Evolutionary conservation across 2,888 invertebrate genomes (phyloP), one percentile per base, ranked within the genome.

Genomic region (Dolichomitus sp.): DNA sequence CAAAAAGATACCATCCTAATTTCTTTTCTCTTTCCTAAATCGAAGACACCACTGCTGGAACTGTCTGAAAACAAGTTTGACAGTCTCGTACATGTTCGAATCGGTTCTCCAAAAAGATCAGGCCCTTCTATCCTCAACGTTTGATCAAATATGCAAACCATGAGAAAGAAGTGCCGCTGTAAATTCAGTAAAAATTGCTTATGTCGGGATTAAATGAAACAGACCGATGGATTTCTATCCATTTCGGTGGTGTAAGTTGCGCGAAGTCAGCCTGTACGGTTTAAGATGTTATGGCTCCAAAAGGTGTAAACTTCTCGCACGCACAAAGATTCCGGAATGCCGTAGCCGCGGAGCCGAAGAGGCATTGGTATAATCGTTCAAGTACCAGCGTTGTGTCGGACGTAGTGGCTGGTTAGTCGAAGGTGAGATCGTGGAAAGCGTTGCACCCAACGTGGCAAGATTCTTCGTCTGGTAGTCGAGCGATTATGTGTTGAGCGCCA

Each of bases 401-500:
- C 33, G 59, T 23, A 59, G 27, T 57, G 30, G 45, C 57, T 30
- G 42, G 57, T 57, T 45, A 45, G 57, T 17, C 65, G 30, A 27
- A 30, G 27, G 33, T 4, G 45, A 59, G 19, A 72, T 54, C 59
- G 19, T 4, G 72, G 19, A 72, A 72, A 72, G 59, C 45, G 14
- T 40, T 59, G 57, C 17, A 59, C 14, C 57, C 19, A 48, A 30
- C 45, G 23, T 30, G 48, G 23, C 45, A 33, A 59, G 72, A 73
- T 48, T 61, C 23, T 37, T 30, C 45, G 72, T 45, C 72, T 48
- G 59, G 61, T 14, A 61, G 61, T 48, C 12, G 19, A 45, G 66
- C 66, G 75, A 66, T 76, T 66, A 75, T 48, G 66, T 45, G 57
- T 57, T 45, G 45, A 50, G 40, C 50, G 59, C 50, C 40, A 33